Evolutionary conservation across 2,113 vertebrate species (phyloP), one percentile per base, ranked within the genome.

Genomic region (Phodopus roborovskii): DNA sequence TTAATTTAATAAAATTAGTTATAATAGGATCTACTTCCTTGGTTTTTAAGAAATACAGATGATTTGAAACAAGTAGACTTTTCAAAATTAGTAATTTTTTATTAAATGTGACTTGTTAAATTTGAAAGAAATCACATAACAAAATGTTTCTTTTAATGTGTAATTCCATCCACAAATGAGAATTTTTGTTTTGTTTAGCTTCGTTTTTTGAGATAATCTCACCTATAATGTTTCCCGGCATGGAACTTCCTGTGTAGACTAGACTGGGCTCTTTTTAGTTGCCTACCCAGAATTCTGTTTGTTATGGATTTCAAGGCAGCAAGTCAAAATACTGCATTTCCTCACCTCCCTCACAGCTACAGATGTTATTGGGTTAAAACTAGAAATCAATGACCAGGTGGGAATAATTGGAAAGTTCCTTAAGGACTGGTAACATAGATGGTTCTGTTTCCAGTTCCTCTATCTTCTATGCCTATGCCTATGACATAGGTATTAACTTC

Each of bases 1-100:
- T 92, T 68, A 78, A 50, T 88, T 62, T 5, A 60, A 19, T 73
- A n/a, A 95, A 88, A 68, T 71, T 75, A 77, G 17, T 95, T 90
- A 68, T 33, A 7, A 4, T 33, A 85, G 83, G 48, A 62, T 77
- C 26, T 56, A 81, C 36, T 66, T 50, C 92, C 9, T 36, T 87
- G 77, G 66, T n/a, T 45, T 58, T 90, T 58, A 33, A 20, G 53
- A 92, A 87, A 90, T 42, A 58, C 3, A 77, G 30, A 39, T 96
- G 26, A 92, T n/a, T 92, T 94, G 48, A 75, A 70, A 56, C 58
- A 0, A 28, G 16, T 83, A 90, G 8, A 70, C 28, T 42, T 88
- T 70, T 91, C 84, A 9, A 84, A 83, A 15, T 87, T 89, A 28
- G 12, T 82, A 5, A 42, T 86, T 81, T 82, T n/a, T 71, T 42